Conservation (phyloP, 1,140 invertebrate species). For the Drosophila busckii region DNA sequence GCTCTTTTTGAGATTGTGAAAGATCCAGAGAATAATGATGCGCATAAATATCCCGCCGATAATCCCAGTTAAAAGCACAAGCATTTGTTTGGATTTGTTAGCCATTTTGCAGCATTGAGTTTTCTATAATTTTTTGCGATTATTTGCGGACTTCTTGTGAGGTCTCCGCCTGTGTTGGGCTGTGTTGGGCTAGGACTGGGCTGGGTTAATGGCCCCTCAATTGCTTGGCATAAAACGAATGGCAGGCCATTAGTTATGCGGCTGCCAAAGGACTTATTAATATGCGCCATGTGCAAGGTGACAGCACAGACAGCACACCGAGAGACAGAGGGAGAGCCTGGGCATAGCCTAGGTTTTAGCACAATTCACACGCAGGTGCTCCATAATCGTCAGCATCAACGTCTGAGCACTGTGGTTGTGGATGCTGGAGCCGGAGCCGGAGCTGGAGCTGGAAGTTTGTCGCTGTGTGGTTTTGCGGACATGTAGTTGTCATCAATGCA, state of each 20-base stretch:
- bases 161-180: neutral
- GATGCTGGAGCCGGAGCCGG: too few species aligned
- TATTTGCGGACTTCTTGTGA: slow-evolving; percentile 31
- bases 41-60: slow-evolving; percentile 67
- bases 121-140: slow-evolving; percentile 57
- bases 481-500: slow-evolving; percentile 75
- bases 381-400: slow-evolving; percentile 38
- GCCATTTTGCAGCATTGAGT: slow-evolving; percentile 45
- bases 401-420: slow-evolving; percentile 7
- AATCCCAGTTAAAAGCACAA: slow-evolving; percentile 71
- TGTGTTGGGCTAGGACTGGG: neutral
- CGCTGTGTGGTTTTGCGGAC: slow-evolving; percentile 42
- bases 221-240: slow-evolving; percentile 51
- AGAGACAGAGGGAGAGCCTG: neutral
- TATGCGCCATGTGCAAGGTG: slow-evolving; percentile 50
- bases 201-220: slow-evolving; percentile 64
- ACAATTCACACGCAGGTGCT: slow-evolving; percentile 32
- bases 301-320: slow-evolving; percentile 21
- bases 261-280: slow-evolving; percentile 70
- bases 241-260: slow-evolving; percentile 61
- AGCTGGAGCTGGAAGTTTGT: neutral
- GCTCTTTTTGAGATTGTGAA: neutral
- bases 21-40: slow-evolving; percentile 67
- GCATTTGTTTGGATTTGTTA: slow-evolving; percentile 70
- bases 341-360: slow-evolving; percentile 24